Base-by-base conservation (phyloP, 2,888 invertebrate species). In the Aleiodes alternator region DNA sequence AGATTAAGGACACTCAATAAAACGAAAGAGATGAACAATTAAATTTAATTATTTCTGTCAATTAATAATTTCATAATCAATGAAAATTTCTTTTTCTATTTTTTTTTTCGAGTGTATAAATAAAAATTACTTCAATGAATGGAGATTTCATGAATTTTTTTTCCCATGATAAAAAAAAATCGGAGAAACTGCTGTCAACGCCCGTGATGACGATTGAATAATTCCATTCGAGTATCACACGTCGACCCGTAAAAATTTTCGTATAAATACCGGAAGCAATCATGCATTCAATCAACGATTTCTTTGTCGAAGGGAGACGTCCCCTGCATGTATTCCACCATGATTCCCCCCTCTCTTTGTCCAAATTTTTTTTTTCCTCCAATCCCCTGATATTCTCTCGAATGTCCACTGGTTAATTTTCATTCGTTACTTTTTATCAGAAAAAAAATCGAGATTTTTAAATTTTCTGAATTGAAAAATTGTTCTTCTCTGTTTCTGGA, bases 221-320 rank as follows among this genome's bases (percentile, higher is more conserved):
- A 80, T 81, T 81, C 80, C 72, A 72, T 76, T 69, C 73, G 76
- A 71, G 80, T 81, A 78, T 78, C 79, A 78, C 77, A 75, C 79
- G 80, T 51, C 76, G 73, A 78, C 72, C 78, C 77, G 80, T 78
- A 73, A 79, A 79, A 80, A 70, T 72, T 78, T 77, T 80, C 76
- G 80, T 79, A 81, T 80, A 81, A 81, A 81, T 80, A 81, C 80
- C 79, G 80, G 80, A 82, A 81, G 79, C 81, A 81, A 82, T 81
- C 80, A 80, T 78, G 81, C 79, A 82, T 82, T 82, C 82, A 82
- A 80, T 81, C 80, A 81, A 80, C 81, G 81, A 80, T 80, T 81
- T 81, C 79, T 82, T 81, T 81, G 81, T 81, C 79, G 77, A 80
- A 82, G 81, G 79, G 79, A 78, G 76, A 80, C 78, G 80, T 79